A percentile compares a stretch with the other conserved stretches of the same genome.
These are phyloP conservation scores for Picathartes gymnocephalus DNA, from an alignment of 2,113 vertebrate species.

Conservation along the genomic window DNA sequence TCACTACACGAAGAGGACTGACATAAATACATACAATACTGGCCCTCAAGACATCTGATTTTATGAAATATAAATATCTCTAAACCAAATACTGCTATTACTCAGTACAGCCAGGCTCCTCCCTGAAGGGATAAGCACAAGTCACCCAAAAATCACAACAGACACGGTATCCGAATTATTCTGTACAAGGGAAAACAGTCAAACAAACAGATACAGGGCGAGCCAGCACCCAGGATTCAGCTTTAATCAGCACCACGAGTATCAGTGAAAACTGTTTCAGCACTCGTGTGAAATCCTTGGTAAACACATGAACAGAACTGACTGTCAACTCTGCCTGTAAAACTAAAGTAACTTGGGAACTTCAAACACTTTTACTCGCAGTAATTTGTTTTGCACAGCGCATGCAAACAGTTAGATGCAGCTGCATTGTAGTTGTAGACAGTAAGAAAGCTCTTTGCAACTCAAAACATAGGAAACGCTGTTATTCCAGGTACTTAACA, in stretches of 20 bases:
- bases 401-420: not conserved
- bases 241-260: not conserved
- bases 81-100: not conserved
- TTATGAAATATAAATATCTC: not conserved
- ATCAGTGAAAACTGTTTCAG: not conserved
- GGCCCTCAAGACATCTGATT: not conserved
- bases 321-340: not conserved
- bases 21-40: not conserved
- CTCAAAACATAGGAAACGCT: not conserved
- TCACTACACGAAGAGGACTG: not conserved
- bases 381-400: not conserved
- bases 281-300: not conserved
- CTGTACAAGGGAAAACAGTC: not conserved
- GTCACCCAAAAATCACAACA: not conserved
- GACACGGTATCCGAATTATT: not conserved
- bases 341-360: not conserved
- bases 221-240: not conserved
- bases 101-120: not conserved
- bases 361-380: not conserved
- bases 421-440: not conserved
- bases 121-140: not conserved
- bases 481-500: not conserved
- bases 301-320: not conserved
- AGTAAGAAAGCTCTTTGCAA: not conserved
- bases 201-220: not conserved